Evolutionary conservation across 1,140 invertebrate species (phyloP).

Genomic region (Drosophila melanica): DNA sequence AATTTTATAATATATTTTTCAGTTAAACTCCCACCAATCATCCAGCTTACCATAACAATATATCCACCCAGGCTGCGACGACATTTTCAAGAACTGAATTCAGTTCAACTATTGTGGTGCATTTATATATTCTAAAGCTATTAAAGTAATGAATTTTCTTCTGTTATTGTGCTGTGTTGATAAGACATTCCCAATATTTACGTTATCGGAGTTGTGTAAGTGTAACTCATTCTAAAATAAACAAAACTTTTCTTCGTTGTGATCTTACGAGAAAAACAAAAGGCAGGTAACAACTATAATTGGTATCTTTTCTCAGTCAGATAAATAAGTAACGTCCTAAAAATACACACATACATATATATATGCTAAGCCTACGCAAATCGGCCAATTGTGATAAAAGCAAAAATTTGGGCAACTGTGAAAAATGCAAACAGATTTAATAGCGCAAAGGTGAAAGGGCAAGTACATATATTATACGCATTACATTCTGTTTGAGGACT

Average conservation of each 20-base stretch:
- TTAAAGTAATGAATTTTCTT: conserved; percentile 29
- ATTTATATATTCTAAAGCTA: conserved; percentile 49
- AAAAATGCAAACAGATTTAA: conserved; percentile 28
- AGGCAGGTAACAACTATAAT: neutral
- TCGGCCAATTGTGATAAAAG: conserved; percentile 1
- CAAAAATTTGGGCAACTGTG: neutral
- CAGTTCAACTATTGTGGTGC: neutral
- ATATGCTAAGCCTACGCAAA: too few species aligned
- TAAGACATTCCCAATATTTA: conserved; percentile 28
- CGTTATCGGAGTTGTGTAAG: neutral
- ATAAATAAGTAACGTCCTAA: neutral
- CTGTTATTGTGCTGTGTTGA: conserved; percentile 8
- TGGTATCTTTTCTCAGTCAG: too few species aligned
- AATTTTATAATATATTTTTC: neutral
- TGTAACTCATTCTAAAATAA: conserved; percentile 26
- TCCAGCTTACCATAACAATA: conserved; percentile 35
- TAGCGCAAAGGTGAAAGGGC: conserved; percentile 15
- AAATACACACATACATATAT: neutral
- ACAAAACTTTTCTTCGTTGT: conserved; percentile 3
- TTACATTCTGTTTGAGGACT: conserved; percentile 23
- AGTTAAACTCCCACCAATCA: neutral
- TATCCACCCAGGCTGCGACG: conserved; percentile 8
- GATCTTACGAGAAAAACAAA: conserved; percentile 12
- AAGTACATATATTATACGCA: conserved; percentile 5
- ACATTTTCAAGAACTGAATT: conserved; percentile 40